Base-by-base conservation (phyloP, 2,797 vertebrate species). In the Paramormyrops hopkinsi region DNA sequence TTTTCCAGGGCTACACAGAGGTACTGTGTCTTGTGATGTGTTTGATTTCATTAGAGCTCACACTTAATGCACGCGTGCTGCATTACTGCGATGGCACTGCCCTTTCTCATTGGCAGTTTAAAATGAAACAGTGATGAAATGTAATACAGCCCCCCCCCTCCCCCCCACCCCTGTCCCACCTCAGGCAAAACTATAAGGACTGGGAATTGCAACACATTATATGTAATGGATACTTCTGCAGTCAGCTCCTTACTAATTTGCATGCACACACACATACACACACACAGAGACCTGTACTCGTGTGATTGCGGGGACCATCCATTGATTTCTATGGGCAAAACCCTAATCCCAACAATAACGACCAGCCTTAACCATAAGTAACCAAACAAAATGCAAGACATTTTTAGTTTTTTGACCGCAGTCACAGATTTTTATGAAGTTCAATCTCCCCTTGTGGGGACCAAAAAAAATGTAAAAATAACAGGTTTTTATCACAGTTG, bases 91-190 rank as follows among this genome's bases (percentile, higher is more conserved):
- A 96, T 97, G 96, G 94, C 97, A 97, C 96, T 97, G 97, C 97
- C 97, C 97, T 98, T 98, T 97, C 97, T 98, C 97, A 98, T 98
- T 97, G 98, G 97, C 96, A 95, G 96, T 96, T 98, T 97, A 98
- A 98, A 99, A 99, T 99, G 98, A 99, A 99, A 98, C 97, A 97
- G 97, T 98, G 98, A 98, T 98, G 98, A 99, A 99, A 99, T 99
- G 97, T 98, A 99, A 99, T 99, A 98, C 98, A 98, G 97, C 97
- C 41, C 14, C 9, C 73, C 69, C 37, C 76, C 73, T 14, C 12
- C 76, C 41, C 76, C 46, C 82, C 11, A 2, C 1, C 22, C 25
- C 29, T 17, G 6, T 19, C 17, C 29, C 86, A 97, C 97, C 97
- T 97, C 97, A 97, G 97, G 97, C 97, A 96, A 97, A 97, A 97